Conservation (phyloP, 2,113 vertebrate species). For the Scomber colias region DNA sequence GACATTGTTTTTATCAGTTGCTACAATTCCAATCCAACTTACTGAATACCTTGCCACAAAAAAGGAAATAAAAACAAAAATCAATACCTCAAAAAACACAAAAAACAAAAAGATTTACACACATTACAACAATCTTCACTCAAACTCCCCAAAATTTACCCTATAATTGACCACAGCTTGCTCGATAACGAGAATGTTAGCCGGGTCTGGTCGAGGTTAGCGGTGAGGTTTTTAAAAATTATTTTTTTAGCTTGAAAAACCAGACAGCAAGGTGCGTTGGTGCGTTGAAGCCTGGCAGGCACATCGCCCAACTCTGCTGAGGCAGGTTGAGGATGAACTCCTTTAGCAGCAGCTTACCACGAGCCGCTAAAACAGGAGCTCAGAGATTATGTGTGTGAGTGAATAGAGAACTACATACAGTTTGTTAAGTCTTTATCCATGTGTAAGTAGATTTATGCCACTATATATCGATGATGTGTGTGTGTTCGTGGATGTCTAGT, state of each 20-base stretch:
- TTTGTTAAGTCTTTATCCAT: constrained; percentile 34
- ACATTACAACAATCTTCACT: constrained; percentile 45
- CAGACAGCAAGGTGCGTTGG: constrained; percentile 55
- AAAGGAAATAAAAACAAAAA: constrained; percentile 47
- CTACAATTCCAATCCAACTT: constrained; percentile 39
- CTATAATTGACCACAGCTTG: not conserved
- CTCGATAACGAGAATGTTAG: not conserved
- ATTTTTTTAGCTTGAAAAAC: constrained; percentile 13
- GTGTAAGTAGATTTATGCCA: constrained; percentile 31
- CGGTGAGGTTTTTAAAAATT: constrained; percentile 5
- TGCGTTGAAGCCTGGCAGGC: constrained; percentile 2
- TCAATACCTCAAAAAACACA: constrained; percentile 27
- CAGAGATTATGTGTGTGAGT: constrained; percentile 41
- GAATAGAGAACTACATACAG: constrained; percentile 46
- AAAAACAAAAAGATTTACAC: constrained; percentile 31
- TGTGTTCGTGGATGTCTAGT: not conserved
- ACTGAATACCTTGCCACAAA: constrained; percentile 43
- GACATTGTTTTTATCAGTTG: constrained; percentile 12
- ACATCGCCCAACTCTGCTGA: constrained; percentile 10
- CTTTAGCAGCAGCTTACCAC: constrained; percentile 7
- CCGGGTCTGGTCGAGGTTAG: constrained; percentile 28
- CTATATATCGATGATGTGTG: constrained; percentile 33
- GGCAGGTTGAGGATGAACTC: constrained; percentile 12
- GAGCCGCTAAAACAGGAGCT: constrained; percentile 27
- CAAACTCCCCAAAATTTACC: constrained; percentile 8